phyloP scores from a whole-genome alignment of 1,140 invertebrate species.

The Trypoxylus dichotomus region DNA sequence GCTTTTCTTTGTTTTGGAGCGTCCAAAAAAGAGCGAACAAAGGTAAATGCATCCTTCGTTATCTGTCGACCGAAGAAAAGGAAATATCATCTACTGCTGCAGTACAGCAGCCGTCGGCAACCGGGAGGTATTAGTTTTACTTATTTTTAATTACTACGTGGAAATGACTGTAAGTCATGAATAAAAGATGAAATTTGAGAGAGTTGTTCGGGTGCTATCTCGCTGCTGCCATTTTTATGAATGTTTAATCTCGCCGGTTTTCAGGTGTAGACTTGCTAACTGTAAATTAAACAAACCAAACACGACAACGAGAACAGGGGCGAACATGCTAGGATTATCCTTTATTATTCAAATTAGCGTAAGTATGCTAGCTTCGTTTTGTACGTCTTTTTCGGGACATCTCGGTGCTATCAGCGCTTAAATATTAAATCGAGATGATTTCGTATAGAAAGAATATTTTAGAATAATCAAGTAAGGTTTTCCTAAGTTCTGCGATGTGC shows the following conservation, averaged over 20 bases:
- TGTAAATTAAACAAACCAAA: neutral
- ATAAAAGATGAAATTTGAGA: constrained; percentile 7
- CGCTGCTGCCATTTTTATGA: neutral
- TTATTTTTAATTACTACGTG: neutral
- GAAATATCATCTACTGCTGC: too few species aligned
- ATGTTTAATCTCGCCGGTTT: neutral
- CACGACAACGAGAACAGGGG: neutral
- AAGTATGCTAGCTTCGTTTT: neutral
- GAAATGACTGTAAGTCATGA: constrained; percentile 6
- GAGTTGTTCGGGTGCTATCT: neutral
- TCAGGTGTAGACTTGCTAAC: neutral
- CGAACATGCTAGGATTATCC: neutral
- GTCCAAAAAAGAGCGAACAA: too few species aligned
- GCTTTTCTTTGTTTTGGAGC: too few species aligned
- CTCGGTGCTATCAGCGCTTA: too few species aligned
- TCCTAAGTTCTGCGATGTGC: neutral
- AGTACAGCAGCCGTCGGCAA: neutral
- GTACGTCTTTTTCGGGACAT: neutral
- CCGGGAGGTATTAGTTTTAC: constrained; percentile 5
- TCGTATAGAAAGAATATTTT: neutral
- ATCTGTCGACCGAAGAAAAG: too few species aligned
- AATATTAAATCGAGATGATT: too few species aligned
- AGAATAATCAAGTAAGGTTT: neutral
- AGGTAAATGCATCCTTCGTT: too few species aligned
- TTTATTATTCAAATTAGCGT: constrained; percentile 3